Evolutionary conservation across 2,888 invertebrate genomes (phyloP).

Genomic region (Melangyna quadrimaculata): DNA sequence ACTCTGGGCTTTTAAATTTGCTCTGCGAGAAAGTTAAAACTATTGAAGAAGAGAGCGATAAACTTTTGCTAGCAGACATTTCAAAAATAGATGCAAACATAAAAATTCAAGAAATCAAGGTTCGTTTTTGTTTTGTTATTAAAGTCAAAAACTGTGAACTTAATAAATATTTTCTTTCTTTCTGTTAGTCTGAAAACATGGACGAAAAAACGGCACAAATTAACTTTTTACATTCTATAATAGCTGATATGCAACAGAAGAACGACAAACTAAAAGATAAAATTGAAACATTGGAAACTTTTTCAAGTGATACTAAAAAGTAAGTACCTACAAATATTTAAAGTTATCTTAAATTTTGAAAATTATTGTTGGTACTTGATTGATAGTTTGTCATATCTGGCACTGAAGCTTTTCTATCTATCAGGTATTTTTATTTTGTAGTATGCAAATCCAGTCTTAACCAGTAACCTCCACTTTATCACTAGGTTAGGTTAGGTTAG

Average conservation of each 20-base stretch:
- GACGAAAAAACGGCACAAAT: slow-evolving; percentile 85
- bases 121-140: background rate
- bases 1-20: background rate
- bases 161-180: background rate
- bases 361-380: no score
- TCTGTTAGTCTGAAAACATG: slow-evolving; percentile 81
- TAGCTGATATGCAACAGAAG: slow-evolving; percentile 97
- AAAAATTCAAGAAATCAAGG: slow-evolving; percentile 8
- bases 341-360: no score
- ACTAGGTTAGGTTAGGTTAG: no score
- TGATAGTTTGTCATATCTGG: no score
- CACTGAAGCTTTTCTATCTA: no score
- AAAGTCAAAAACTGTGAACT: background rate
- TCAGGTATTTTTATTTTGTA: no score
- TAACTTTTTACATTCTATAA: slow-evolving; percentile 96
- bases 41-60: background rate
- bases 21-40: slow-evolving; percentile 3
- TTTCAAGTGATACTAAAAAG: slow-evolving; percentile 81
- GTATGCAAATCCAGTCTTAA: no score
- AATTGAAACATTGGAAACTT: slow-evolving; percentile 88
- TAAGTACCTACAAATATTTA: no score
- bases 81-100: background rate
- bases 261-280: slow-evolving; percentile 91
- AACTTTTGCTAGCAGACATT: background rate
- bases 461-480: no score